These are phyloP conservation scores for Buathra laborator DNA, from an alignment of 2,888 invertebrate genomes.

Conservation along the genomic window DNA sequence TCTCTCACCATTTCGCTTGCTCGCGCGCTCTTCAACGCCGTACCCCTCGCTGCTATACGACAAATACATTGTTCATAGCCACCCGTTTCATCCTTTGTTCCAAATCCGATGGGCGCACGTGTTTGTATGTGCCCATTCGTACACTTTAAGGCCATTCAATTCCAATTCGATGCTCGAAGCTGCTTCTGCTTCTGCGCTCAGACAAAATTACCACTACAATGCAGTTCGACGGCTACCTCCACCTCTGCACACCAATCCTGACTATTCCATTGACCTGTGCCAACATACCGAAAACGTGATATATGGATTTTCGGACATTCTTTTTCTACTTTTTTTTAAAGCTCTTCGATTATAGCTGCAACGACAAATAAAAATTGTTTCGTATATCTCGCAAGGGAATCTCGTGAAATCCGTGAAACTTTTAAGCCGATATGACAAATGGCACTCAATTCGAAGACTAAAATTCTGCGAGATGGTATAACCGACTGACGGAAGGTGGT, in stretches of 20 bases:
- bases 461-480: neutral
- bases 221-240: conserved; percentile 32
- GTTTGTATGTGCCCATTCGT: conserved; percentile 43
- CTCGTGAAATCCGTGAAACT: neutral
- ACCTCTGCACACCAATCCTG: neutral
- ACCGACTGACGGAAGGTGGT: neutral
- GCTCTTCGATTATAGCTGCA: neutral
- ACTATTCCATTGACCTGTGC: conserved; percentile 32
- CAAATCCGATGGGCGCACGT: conserved; percentile 48
- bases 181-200: conserved; percentile 35
- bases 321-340: neutral
- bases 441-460: neutral
- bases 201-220: conserved; percentile 63
- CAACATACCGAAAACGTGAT: neutral
- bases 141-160: conserved; percentile 67
- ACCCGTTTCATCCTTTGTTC: conserved; percentile 53
- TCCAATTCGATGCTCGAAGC: conserved; percentile 61
- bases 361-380: neutral
- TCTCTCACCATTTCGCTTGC: conserved; percentile 54
- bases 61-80: conserved; percentile 66
- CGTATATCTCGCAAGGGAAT: neutral
- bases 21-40: conserved; percentile 31
- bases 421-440: neutral
- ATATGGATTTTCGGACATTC: neutral
- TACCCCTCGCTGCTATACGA: conserved; percentile 45